A percentile compares a stretch with the other conserved stretches of the same genome.
Evolutionary conservation across 2,888 invertebrate genomes (phyloP).

Genomic region (Operophtera brumata): DNA sequence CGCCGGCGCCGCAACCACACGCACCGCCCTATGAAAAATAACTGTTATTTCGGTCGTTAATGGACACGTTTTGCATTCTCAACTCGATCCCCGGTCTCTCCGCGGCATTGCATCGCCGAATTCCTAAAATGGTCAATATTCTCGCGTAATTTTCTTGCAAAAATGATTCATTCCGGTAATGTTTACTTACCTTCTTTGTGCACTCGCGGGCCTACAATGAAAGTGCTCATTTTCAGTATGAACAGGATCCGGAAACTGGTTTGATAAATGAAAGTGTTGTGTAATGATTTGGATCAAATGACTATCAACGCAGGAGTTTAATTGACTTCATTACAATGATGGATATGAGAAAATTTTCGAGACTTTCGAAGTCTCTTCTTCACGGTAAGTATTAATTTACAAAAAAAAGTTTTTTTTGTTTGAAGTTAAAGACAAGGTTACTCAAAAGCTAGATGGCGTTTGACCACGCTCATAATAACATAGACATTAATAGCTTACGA

Average conservation of each 20-base stretch:
- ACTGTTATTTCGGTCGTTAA: slow-evolving; percentile 78
- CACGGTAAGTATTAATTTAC: slow-evolving; percentile 60
- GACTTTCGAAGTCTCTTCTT: slow-evolving; percentile 70
- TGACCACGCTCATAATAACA: no score
- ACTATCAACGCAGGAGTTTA: slow-evolving; percentile 53
- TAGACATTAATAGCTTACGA: background rate
- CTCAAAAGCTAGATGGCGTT: no score
- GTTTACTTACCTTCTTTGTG: slow-evolving; percentile 53
- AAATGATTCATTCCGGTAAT: slow-evolving; percentile 34
- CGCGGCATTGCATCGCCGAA: slow-evolving; percentile 46
- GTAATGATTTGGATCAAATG: slow-evolving; percentile 65
- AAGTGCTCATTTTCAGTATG: slow-evolving; percentile 67
- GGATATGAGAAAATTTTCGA: slow-evolving; percentile 69
- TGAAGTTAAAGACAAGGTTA: background rate
- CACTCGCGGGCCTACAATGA: slow-evolving; percentile 54
- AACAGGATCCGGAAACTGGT: slow-evolving; percentile 63
- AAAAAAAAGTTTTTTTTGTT: background rate
- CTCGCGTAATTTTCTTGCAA: slow-evolving; percentile 43
- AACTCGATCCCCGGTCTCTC: slow-evolving; percentile 56
- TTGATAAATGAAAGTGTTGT: slow-evolving; percentile 69
- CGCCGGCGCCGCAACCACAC: slow-evolving; percentile 63
- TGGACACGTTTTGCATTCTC: slow-evolving; percentile 76
- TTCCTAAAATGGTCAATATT: slow-evolving; percentile 45
- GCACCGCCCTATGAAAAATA: slow-evolving; percentile 73
- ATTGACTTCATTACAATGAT: slow-evolving; percentile 62